Percentiles rank a stretch among this genome's conserved stretches.
These are phyloP conservation scores for Xylocopa sonorina DNA, from an alignment of 1,140 invertebrate species.

Conservation along the genomic window DNA sequence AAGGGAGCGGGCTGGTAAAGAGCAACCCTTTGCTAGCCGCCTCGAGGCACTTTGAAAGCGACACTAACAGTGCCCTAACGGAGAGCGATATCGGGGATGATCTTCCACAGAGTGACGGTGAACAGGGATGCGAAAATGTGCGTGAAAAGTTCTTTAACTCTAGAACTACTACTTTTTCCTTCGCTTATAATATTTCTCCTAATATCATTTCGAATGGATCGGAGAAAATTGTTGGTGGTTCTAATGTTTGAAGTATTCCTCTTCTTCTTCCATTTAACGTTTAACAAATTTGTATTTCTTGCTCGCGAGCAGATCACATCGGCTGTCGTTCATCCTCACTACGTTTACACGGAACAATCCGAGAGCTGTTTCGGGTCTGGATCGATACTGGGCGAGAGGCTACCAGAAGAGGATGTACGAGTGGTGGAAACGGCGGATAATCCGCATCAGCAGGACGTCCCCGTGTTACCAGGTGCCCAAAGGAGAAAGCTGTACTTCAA, in stretches of 20 bases:
- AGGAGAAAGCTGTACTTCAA: conserved; percentile 93
- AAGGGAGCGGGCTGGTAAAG: conserved; percentile 86
- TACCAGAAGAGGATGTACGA: conserved; percentile 91
- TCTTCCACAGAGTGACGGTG: conserved; percentile 70
- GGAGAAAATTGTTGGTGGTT: too few species aligned
- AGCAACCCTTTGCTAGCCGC: conserved; percentile 88
- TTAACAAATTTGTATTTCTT: too few species aligned
- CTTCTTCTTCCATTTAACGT: too few species aligned
- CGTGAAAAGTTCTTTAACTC: not conserved
- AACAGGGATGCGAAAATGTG: conserved; percentile 73
- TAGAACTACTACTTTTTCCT: not conserved
- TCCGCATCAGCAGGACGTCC: conserved; percentile 79
- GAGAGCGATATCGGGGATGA: conserved; percentile 78
- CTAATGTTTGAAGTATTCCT: too few species aligned
- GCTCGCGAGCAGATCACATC: conserved; percentile 83
- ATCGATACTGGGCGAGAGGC: conserved; percentile 84
- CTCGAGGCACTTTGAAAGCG: conserved; percentile 84
- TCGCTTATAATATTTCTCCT: too few species aligned
- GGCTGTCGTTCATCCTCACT: conserved; percentile 86
- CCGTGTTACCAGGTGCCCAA: conserved; percentile 82
- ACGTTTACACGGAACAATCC: conserved; percentile 70
- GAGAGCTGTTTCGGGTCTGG: conserved; percentile 78
- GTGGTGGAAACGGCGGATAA: conserved; percentile 91
- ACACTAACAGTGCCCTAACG: conserved; percentile 79
- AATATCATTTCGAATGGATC: too few species aligned